Conservation (phyloP, 2,888 invertebrate genomes). For the Cerceris rybyensis region DNA sequence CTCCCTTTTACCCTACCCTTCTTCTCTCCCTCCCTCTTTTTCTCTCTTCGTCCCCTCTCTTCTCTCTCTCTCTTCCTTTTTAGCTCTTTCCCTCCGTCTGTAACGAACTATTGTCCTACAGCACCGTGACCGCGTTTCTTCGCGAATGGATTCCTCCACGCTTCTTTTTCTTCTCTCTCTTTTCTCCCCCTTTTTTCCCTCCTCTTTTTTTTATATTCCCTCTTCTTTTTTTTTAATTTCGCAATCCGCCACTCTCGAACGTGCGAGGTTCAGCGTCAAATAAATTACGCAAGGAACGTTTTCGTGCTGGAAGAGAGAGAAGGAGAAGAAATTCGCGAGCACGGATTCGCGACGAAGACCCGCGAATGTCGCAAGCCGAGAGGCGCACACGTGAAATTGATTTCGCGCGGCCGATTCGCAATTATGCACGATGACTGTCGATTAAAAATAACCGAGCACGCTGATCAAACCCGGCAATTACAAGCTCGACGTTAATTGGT, state of each 20-base stretch:
- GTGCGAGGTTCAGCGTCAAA: neutral
- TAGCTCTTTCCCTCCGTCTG: constrained; percentile 17
- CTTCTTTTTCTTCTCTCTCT: constrained; percentile 22
- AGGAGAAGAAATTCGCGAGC: neutral
- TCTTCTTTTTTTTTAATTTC: neutral
- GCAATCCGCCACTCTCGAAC: neutral
- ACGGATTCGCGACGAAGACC: neutral
- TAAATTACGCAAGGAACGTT: constrained; percentile 5
- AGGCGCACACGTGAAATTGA: too few species aligned
- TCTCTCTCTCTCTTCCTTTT: constrained; percentile 9
- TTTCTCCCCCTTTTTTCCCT: constrained; percentile 2
- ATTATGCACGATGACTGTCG: neutral
- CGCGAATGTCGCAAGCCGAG: too few species aligned
- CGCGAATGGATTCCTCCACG: constrained; percentile 40
- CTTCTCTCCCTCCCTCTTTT: constrained; percentile 14
- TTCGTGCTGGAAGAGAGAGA: neutral
- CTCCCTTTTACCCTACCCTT: constrained; percentile 7
- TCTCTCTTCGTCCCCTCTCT: constrained; percentile 14
- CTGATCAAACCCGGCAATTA: too few species aligned
- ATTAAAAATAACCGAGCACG: constrained; percentile 2
- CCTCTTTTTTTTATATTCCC: neutral
- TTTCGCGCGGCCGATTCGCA: too few species aligned
- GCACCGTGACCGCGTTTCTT: constrained; percentile 62
- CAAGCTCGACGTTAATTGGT: neutral
- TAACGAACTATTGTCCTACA: constrained; percentile 67